Conservation (phyloP, 2,797 vertebrate genomes). For the Rhinophrynus dorsalis region DNA sequence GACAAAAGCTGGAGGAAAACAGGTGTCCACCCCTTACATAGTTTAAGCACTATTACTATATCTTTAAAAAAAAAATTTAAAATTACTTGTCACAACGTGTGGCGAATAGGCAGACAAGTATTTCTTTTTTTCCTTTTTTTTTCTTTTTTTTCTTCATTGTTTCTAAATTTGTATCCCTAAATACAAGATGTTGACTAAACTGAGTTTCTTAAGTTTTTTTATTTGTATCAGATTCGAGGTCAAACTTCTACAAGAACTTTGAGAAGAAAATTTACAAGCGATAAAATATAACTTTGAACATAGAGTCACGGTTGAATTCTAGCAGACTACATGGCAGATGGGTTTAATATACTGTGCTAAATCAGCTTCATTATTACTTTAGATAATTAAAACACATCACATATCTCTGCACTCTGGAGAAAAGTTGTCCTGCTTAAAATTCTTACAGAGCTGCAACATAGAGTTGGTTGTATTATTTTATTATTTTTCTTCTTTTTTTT, state of each 20-base stretch:
- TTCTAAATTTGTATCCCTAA: slow-evolving; percentile 1
- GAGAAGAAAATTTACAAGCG: slow-evolving; percentile 37
- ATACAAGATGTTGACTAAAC: slow-evolving; percentile 18
- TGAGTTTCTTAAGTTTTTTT: background rate
- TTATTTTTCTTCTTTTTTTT: slow-evolving; percentile 10
- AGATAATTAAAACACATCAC: slow-evolving; percentile 51
- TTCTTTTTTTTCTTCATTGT: too few relatives aligned
- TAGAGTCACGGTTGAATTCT: slow-evolving; percentile 48
- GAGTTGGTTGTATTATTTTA: slow-evolving; percentile 25
- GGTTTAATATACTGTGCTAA: slow-evolving; percentile 51
- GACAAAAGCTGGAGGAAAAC: too few relatives aligned
- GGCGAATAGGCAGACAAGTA: too few relatives aligned
- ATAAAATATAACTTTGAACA: slow-evolving; percentile 51
- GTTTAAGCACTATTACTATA: too few relatives aligned
- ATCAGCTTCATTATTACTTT: slow-evolving; percentile 52
- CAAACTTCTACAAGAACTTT: slow-evolving; percentile 40
- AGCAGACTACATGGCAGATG: slow-evolving; percentile 50
- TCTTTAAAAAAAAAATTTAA: too few relatives aligned
- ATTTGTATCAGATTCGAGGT: slow-evolving; percentile 43
- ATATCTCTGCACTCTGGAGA: slow-evolving; percentile 42
- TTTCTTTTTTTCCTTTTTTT: too few relatives aligned
- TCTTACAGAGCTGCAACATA: slow-evolving; percentile 3
- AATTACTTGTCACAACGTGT: too few relatives aligned
- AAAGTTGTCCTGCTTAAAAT: slow-evolving; percentile 28
- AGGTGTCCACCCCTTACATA: too few relatives aligned